These are phyloP conservation scores for Vanessa tameamea DNA, from an alignment of 1,140 invertebrate species.

Conservation along the genomic window DNA sequence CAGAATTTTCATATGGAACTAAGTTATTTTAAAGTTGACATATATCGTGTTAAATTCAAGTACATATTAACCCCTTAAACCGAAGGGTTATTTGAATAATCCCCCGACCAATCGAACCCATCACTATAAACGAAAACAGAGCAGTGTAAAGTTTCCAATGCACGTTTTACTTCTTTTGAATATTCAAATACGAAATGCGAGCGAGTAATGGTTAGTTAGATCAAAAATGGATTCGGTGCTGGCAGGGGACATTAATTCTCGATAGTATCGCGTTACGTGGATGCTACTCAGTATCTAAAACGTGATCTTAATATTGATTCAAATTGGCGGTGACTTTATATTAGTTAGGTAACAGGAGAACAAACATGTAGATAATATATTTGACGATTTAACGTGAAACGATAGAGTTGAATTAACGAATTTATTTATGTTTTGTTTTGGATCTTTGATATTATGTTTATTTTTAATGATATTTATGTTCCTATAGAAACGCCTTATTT, in stretches of 20 bases:
- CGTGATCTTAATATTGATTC: slow-evolving; percentile 68
- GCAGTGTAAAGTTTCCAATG: slow-evolving; percentile 48
- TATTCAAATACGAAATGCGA: slow-evolving; percentile 69
- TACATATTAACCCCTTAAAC: slow-evolving; percentile 37
- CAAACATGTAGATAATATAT: slow-evolving; percentile 16
- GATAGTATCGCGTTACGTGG: slow-evolving; percentile 65
- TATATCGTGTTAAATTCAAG: slow-evolving; percentile 34
- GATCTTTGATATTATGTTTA: background rate
- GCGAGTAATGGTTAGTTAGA: slow-evolving; percentile 70
- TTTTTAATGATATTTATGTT: background rate
- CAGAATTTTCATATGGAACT: background rate
- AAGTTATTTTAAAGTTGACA: slow-evolving; percentile 13
- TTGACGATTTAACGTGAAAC: slow-evolving; percentile 8
- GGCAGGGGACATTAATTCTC: slow-evolving; percentile 62
- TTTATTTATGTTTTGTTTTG: background rate
- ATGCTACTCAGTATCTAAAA: slow-evolving; percentile 59
- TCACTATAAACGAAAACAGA: slow-evolving; percentile 42
- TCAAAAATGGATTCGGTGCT: slow-evolving; percentile 51
- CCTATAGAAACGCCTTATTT: too few relatives aligned
- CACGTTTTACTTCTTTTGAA: slow-evolving; percentile 63
- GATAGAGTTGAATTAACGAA: background rate
- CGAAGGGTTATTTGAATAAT: slow-evolving; percentile 50
- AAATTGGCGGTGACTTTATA: slow-evolving; percentile 51
- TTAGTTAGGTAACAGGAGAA: slow-evolving; percentile 26
- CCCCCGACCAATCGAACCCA: slow-evolving; percentile 39